Conservation (phyloP, 2,888 invertebrate species). For the Apamea crenata region DNA sequence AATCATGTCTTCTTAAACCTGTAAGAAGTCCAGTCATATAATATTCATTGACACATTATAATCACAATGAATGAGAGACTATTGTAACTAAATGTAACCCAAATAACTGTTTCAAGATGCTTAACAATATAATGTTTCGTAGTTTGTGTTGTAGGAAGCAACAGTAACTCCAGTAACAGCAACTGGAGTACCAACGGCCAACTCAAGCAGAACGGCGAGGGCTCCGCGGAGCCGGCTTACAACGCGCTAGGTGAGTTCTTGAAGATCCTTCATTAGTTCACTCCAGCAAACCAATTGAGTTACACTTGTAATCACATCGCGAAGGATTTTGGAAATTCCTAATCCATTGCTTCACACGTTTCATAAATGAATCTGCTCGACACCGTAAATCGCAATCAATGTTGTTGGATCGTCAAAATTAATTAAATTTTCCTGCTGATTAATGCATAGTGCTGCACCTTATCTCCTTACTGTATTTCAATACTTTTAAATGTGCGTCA, state of each 20-base stretch:
- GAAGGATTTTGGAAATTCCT: neutral
- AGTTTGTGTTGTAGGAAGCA: constrained; percentile 77
- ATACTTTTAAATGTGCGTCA: no score
- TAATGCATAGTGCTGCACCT: neutral
- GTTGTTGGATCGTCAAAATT: neutral
- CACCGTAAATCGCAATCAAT: neutral
- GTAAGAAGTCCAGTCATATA: no score
- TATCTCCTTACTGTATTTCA: neutral
- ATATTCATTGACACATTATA: no score
- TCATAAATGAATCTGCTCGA: neutral
- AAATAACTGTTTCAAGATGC: neutral
- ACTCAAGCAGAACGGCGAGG: constrained; percentile 70
- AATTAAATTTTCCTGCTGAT: neutral
- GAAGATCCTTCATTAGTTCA: neutral
- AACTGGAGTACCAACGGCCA: constrained; percentile 78
- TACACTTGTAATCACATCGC: neutral
- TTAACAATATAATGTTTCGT: neutral
- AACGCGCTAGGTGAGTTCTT: constrained; percentile 67
- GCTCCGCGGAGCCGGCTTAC: constrained; percentile 78
- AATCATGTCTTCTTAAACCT: neutral
- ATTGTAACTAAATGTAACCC: neutral
- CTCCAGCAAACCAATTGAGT: neutral
- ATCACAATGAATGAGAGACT: no score
- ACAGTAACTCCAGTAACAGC: constrained; percentile 85
- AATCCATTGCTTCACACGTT: neutral